Conservation (phyloP, 2,797 vertebrate species). For the Dermochelys coriacea region DNA sequence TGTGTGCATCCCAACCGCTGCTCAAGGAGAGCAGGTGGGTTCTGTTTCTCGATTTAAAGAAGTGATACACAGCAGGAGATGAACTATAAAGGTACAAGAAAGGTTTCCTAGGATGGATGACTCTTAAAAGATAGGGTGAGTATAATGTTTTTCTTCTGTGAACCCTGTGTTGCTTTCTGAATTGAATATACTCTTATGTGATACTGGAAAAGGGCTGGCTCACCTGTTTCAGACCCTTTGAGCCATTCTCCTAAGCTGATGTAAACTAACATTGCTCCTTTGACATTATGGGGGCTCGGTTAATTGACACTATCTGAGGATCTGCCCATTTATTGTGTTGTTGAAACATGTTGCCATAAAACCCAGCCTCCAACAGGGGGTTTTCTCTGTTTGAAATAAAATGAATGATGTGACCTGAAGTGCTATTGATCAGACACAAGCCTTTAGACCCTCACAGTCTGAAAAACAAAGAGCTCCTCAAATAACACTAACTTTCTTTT, state of each 20-base stretch:
- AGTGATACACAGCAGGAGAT: background rate
- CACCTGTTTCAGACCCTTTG: background rate
- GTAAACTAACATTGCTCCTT: background rate
- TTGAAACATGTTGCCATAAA: background rate
- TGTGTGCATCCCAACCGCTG: background rate
- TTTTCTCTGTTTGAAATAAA: background rate
- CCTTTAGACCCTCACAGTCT: background rate
- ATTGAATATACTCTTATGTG: background rate
- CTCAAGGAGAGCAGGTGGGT: background rate
- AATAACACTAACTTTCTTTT: background rate
- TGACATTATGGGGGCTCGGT: background rate
- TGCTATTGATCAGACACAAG: background rate
- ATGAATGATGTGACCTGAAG: background rate
- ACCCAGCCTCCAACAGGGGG: background rate
- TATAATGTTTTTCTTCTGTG: background rate
- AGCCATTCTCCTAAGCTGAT: background rate
- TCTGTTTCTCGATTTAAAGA: background rate
- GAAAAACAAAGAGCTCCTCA: too few relatives aligned
- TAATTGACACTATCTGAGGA: background rate
- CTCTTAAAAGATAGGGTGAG: background rate
- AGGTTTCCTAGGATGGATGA: background rate
- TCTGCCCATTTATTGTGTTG: background rate
- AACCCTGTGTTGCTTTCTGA: background rate
- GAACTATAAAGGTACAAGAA: background rate
- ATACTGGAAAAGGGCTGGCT: background rate